Conservation (phyloP, 2,113 vertebrate species). For the Sceloporus tristichus region DNA sequence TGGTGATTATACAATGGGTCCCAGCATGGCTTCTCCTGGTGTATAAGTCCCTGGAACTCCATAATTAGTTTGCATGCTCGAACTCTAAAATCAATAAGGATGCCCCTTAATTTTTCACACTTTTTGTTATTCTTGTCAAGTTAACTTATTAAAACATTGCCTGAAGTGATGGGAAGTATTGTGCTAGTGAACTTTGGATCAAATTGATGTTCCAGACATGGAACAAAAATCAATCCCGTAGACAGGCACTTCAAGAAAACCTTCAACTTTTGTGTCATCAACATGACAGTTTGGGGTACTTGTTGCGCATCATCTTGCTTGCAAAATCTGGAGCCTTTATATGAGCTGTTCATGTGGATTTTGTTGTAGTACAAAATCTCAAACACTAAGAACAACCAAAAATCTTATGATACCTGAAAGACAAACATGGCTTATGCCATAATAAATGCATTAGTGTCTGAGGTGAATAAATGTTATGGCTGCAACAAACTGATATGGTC, state of each 20-base stretch:
- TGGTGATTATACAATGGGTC: background rate
- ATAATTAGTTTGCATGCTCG: background rate
- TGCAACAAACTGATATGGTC: background rate
- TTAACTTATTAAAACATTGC: background rate
- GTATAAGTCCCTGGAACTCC: background rate
- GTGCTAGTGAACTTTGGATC: background rate
- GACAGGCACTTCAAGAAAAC: background rate
- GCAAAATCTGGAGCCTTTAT: background rate
- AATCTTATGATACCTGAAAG: background rate
- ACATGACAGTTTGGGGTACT: background rate
- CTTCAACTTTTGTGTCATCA: background rate
- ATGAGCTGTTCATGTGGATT: background rate
- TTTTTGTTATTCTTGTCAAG: background rate
- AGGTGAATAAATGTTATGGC: background rate
- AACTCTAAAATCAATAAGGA: background rate
- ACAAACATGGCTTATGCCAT: background rate
- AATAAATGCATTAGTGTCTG: background rate
- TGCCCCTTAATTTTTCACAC: background rate
- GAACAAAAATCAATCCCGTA: background rate
- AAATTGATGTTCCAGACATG: background rate
- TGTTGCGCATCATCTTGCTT: no score
- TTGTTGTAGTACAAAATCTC: background rate
- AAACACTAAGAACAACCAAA: background rate
- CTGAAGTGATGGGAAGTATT: background rate
- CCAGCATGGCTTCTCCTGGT: background rate